Conservation (phyloP, 2,113 vertebrate genomes). For the Colossoma macropomum region DNA sequence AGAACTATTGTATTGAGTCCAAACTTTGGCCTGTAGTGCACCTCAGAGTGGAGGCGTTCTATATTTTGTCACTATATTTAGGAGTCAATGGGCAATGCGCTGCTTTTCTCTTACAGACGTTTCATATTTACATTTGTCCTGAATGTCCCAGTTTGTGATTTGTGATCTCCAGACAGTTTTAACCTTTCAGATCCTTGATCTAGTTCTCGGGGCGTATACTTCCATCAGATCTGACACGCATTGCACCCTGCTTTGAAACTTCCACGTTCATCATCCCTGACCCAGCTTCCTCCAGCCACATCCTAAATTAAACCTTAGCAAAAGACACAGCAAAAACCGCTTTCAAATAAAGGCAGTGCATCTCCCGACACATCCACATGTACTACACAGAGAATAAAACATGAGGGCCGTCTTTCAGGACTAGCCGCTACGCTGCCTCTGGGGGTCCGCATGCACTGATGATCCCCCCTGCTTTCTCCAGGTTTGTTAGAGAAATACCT, state of each 20-base stretch:
- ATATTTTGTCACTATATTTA: background rate
- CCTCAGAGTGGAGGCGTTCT: background rate
- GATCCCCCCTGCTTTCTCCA: background rate
- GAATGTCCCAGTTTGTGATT: background rate
- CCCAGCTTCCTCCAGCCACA: background rate
- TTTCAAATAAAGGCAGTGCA: slow-evolving; percentile 1
- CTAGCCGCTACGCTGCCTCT: background rate
- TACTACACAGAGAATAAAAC: slow-evolving; percentile 27
- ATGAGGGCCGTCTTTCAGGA: slow-evolving; percentile 3
- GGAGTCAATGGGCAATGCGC: background rate
- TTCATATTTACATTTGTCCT: background rate
- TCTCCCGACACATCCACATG: background rate
- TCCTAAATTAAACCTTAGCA: background rate
- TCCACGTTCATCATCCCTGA: background rate
- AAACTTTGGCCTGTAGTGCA: background rate
- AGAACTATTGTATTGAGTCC: too few relatives aligned
- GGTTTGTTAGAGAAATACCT: slow-evolving; percentile 1
- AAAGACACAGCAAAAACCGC: background rate
- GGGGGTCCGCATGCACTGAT: background rate
- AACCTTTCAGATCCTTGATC: background rate
- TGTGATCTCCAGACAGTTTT: background rate
- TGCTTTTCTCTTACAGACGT: background rate
- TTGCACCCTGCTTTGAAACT: background rate
- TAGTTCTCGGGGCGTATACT: background rate
- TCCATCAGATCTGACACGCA: background rate